A percentile compares a stretch with the other conserved stretches of the same genome.
phyloP scores from a whole-genome alignment of 2,113 vertebrate species.

The Podiceps cristatus region DNA sequence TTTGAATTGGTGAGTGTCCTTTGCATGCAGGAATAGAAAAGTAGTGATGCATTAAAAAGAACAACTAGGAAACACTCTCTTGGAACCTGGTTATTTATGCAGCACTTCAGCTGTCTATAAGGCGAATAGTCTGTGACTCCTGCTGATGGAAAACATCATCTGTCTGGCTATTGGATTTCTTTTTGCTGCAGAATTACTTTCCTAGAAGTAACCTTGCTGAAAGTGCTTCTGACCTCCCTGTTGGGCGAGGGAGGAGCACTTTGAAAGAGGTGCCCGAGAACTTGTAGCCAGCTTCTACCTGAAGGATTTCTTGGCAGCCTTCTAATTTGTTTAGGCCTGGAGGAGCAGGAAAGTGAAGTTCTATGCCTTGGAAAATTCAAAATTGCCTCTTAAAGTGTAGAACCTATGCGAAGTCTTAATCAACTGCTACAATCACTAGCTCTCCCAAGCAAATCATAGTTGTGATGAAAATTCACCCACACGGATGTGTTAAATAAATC shows the following conservation, averaged over 20 bases:
- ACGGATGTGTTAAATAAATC: background rate
- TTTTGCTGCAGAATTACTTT: background rate
- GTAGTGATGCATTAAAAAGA: conserved; percentile 34
- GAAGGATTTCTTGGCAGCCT: background rate
- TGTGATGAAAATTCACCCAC: background rate
- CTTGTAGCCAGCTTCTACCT: background rate
- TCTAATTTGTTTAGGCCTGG: no score
- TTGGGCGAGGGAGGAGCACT: background rate
- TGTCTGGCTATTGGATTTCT: background rate
- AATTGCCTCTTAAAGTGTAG: background rate
- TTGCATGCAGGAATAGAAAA: conserved; percentile 29
- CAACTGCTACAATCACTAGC: background rate
- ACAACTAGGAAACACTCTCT: conserved; percentile 28
- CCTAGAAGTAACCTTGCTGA: background rate
- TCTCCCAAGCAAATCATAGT: background rate
- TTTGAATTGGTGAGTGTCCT: conserved; percentile 1
- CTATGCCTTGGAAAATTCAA: background rate
- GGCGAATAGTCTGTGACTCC: background rate
- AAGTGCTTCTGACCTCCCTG: background rate
- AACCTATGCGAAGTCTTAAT: background rate
- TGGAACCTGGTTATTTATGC: conserved; percentile 34
- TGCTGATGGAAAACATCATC: background rate
- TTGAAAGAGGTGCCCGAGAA: background rate
- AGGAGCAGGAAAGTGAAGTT: background rate
- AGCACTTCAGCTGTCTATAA: background rate